Base-by-base conservation (phyloP, 2,113 vertebrate species). In the Salminus brasiliensis region DNA sequence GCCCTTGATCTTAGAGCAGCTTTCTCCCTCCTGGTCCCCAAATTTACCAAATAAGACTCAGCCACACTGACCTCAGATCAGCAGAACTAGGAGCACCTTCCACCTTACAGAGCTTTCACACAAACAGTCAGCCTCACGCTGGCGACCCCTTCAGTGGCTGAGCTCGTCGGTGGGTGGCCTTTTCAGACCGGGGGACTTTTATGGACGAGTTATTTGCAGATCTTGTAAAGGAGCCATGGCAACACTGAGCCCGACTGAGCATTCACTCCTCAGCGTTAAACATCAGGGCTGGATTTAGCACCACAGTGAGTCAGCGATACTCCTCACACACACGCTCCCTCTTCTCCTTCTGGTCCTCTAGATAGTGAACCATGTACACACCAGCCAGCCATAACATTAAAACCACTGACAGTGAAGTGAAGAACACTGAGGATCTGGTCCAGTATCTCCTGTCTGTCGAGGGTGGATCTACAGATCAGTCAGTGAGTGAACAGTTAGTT, bases 171-270 rank as follows among this genome's bases (percentile, higher is more conserved):
- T 73, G 23, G 34, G 16, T 43, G 18, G 49, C 52, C 59, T 73
- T 63, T 73, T 66, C 78, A 45, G 47, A 79, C 32, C 6, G 9
- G 2, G 55, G 34, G 67, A 65, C 41, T 79, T 79, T 79, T 79
- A 66, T 73, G 60, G 70, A 30, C 13, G 69, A 21, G 45, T 53
- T 25, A 23, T 18, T 73, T 67, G 9, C 70, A 32, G 52, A 39
- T 23, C 16, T 57, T 16, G 60, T 34, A 63, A 65, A 63, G 47
- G 62, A 66, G 34, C 3, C 47, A 57, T 79, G 34, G 78, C 34
- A 43, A 73, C 39, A 34, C 18, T 65, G 32, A 45, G 52, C 7
- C 47, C 23, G n/a, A 16, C 4, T 2, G 16, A 21, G 47, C 47
- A 21, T 3, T 10, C 2, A 5, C 41, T 49, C 11, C 21, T 49